These are phyloP conservation scores for Saguinus midas DNA, from an alignment of 2,113 vertebrate genomes.

Conservation along the genomic window DNA sequence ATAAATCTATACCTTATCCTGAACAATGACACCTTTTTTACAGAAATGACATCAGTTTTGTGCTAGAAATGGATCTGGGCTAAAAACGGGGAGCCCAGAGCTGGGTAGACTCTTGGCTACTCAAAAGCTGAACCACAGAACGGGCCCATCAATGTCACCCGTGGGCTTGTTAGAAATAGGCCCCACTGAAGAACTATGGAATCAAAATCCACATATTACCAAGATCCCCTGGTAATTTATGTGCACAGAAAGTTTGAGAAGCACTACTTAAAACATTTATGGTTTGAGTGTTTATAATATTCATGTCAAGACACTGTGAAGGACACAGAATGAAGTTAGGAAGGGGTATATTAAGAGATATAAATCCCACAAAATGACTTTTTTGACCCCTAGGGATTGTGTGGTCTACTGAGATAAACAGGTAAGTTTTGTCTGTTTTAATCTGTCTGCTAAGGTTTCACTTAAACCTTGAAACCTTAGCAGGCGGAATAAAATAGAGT, in stretches of 20 bases:
- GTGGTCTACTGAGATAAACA: background rate
- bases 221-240: background rate
- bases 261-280: rapidly evolving
- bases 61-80: background rate
- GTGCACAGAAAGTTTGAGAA: background rate
- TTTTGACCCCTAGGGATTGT: too few species aligned
- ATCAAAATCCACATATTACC: background rate
- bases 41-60: background rate
- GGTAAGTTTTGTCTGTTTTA: background rate
- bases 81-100: background rate
- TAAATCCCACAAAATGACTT: background rate
- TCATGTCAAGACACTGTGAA: background rate
- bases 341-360: background rate
- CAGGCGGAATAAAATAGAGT: background rate
- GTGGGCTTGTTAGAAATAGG: rapidly evolving
- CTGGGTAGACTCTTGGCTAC: background rate
- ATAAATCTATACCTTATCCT: background rate
- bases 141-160: background rate
- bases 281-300: background rate
- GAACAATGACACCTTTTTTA: background rate
- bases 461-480: background rate
- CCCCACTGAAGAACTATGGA: background rate
- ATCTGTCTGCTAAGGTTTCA: background rate
- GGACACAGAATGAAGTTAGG: rapidly evolving
- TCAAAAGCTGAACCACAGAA: background rate